phyloP scores from a whole-genome alignment of 1,140 invertebrate species.

The Drosophila paulistorum region DNA sequence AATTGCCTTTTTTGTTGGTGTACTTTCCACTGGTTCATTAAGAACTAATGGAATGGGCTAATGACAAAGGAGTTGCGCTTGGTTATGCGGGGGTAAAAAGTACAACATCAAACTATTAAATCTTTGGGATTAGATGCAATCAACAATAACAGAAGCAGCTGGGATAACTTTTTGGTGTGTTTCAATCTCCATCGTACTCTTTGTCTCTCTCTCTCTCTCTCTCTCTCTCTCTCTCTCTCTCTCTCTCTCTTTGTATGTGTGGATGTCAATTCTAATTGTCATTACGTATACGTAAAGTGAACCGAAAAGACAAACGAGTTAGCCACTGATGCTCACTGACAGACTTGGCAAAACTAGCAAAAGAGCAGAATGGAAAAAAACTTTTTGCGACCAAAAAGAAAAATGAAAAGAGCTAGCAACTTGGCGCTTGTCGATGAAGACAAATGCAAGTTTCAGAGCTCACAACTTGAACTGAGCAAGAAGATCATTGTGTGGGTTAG shows the following conservation, averaged over 20 bases:
- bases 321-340: constrained; percentile 74
- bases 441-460: constrained; percentile 66
- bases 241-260: neutral
- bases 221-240: neutral
- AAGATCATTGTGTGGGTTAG: constrained; percentile 8
- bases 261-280: constrained; percentile 81
- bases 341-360: constrained; percentile 46
- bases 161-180: constrained; percentile 57
- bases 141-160: constrained; percentile 74
- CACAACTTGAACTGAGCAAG: constrained; percentile 19
- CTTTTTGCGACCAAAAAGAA: constrained; percentile 71
- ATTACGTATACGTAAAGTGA: constrained; percentile 79
- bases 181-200: neutral
- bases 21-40: constrained; percentile 61
- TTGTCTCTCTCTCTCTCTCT: neutral
- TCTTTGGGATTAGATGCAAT: constrained; percentile 78
- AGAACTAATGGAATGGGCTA: constrained; percentile 57
- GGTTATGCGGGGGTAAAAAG: constrained; percentile 6
- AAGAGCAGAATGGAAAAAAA: constrained; percentile 34
- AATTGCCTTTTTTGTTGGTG: neutral
- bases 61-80: neutral
- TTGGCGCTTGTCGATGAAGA: constrained; percentile 77
- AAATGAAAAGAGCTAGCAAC: constrained; percentile 76
- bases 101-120: constrained; percentile 68
- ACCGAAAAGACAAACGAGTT: constrained; percentile 77